phyloP scores from a whole-genome alignment of 1,140 invertebrate species.

The Schlechtendalia chinensis region DNA sequence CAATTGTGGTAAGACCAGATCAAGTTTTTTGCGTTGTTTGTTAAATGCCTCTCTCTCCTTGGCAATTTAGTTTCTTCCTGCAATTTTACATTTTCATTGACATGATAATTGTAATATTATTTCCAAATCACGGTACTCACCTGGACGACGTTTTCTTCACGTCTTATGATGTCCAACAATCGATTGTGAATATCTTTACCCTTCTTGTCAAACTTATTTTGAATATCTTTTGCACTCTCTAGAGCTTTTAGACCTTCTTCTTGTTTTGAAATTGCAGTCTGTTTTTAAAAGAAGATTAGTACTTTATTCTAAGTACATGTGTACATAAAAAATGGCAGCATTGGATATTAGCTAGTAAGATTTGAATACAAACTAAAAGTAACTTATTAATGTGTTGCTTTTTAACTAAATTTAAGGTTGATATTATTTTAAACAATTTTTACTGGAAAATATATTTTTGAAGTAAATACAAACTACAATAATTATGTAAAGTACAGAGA shows the following conservation, averaged over 20 bases:
- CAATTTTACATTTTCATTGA: neutral
- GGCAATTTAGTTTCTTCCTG: slow-evolving; percentile 20
- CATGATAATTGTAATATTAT: too few relatives aligned
- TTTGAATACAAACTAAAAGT: too few relatives aligned
- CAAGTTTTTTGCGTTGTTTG: slow-evolving; percentile 34
- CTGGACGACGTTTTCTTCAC: slow-evolving; percentile 15
- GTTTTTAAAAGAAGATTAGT: neutral
- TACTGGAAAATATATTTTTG: too few relatives aligned
- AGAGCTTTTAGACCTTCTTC: slow-evolving; percentile 37
- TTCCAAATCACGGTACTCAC: neutral
- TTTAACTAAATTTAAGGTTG: too few relatives aligned
- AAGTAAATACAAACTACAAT: too few relatives aligned
- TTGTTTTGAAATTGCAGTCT: slow-evolving; percentile 39
- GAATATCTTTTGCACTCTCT: slow-evolving; percentile 44
- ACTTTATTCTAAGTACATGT: too few relatives aligned
- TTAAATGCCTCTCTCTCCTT: slow-evolving; percentile 13
- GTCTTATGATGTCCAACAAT: slow-evolving; percentile 27
- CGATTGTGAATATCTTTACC: slow-evolving; percentile 33
- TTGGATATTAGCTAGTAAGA: too few relatives aligned
- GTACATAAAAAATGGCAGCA: too few relatives aligned
- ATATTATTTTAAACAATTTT: too few relatives aligned
- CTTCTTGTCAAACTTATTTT: slow-evolving; percentile 42
- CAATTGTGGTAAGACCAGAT: slow-evolving; percentile 29
- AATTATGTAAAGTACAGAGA: too few relatives aligned
- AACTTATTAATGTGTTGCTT: too few relatives aligned